phyloP scores from a whole-genome alignment of 2,113 vertebrate species.

The Dipodomys merriami region DNA sequence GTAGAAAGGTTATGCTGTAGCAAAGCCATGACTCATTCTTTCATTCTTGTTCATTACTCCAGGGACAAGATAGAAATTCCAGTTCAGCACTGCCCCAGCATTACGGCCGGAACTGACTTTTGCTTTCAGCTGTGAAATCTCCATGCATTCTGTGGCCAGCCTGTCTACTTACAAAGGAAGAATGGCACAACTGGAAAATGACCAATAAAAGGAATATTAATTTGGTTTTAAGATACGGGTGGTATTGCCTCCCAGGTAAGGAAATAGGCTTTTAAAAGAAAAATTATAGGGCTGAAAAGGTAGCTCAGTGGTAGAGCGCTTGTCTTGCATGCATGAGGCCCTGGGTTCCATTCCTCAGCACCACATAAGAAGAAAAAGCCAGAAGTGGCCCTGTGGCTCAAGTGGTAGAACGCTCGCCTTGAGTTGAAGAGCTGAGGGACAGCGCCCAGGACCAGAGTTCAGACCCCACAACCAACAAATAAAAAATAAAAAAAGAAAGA shows the following conservation, averaged over 20 bases:
- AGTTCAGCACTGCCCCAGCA: fast-evolving
- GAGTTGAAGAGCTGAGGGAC: too few species aligned
- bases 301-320: too few species aligned
- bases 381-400: too few species aligned
- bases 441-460: too few species aligned
- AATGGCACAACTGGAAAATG: neutral
- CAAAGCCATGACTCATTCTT: neutral
- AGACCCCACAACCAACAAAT: too few species aligned
- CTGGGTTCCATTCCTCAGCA: too few species aligned
- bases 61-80: neutral
- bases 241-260: neutral
- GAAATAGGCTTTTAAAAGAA: neutral
- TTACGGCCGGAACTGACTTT: fast-evolving
- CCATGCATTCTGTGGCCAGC: fast-evolving
- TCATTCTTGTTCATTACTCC: neutral
- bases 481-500: too few species aligned
- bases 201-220: neutral
- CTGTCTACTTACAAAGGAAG: neutral
- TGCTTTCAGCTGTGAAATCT: neutral
- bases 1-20: fast-evolving
- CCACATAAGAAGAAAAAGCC: too few species aligned
- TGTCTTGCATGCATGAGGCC: too few species aligned
- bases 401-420: too few species aligned
- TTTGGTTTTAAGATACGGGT: neutral
- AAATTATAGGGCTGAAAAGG: neutral